Evolutionary conservation across 2,797 vertebrate species (phyloP).

Genomic region (Fistularia commersonii): DNA sequence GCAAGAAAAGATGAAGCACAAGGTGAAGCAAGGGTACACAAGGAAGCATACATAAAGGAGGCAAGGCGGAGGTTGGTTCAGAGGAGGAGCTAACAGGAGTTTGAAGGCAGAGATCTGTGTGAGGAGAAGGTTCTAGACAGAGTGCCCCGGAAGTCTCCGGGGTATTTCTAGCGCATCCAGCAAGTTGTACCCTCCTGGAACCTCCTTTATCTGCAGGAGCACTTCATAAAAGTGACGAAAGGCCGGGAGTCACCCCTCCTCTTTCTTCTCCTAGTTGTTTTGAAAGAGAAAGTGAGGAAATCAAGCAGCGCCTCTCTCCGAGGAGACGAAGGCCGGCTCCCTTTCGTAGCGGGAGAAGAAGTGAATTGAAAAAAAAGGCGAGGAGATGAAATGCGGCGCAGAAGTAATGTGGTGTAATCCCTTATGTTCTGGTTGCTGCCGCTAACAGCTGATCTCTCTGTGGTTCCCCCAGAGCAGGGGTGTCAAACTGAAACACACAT

Average conservation of each 20-base stretch:
- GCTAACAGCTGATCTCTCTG: no score
- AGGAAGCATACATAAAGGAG: neutral
- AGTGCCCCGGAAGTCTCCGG: slow-evolving; percentile 47
- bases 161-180: slow-evolving; percentile 52
- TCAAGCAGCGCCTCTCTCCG: slow-evolving; percentile 45
- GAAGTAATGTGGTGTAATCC: no score
- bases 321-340: slow-evolving; percentile 48
- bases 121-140: slow-evolving; percentile 26
- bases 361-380: slow-evolving; percentile 53
- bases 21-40: neutral
- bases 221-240: slow-evolving; percentile 63
- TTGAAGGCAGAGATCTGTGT: slow-evolving; percentile 61
- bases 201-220: slow-evolving; percentile 38
- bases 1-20: neutral
- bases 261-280: slow-evolving; percentile 19
- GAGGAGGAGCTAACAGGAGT: slow-evolving; percentile 25
- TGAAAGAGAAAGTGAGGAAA: slow-evolving; percentile 34
- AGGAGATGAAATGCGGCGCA: neutral
- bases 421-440: no score
- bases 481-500: no score
- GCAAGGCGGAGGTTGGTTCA: neutral
- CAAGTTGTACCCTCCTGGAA: slow-evolving; percentile 24
- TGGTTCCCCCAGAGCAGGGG: no score
- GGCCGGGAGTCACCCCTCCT: slow-evolving; percentile 44
- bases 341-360: slow-evolving; percentile 31